Conservation (phyloP, 2,888 invertebrate species). For the Acleris laterana region DNA sequence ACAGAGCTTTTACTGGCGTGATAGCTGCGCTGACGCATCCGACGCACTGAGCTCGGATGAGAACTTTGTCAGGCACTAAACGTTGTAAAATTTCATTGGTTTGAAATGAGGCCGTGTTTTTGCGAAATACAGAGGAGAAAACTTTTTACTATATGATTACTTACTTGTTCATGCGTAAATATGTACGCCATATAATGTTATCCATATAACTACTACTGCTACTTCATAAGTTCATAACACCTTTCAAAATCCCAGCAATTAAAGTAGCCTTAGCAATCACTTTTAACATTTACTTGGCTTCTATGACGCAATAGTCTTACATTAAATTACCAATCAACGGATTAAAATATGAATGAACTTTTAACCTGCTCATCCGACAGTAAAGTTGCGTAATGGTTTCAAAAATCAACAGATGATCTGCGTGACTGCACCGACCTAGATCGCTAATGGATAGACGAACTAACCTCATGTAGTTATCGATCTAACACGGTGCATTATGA, state of each 20-base stretch:
- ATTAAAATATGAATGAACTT: constrained; percentile 14
- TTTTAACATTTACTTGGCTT: background rate
- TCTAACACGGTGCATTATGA: constrained; percentile 6
- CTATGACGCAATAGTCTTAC: constrained; percentile 1
- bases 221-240: background rate
- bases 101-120: too few species aligned
- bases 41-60: background rate
- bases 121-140: too few species aligned
- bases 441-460: constrained; percentile 34
- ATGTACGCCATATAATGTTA: background rate
- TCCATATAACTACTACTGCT: too few species aligned
- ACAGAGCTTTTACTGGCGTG: background rate
- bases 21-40: background rate
- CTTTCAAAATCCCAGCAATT: constrained; percentile 10
- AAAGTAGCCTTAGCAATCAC: background rate
- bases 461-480: background rate
- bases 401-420: constrained; percentile 27
- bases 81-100: background rate
- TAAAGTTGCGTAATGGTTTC: constrained; percentile 20
- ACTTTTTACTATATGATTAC: too few species aligned
- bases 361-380: constrained; percentile 15
- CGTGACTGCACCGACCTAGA: constrained; percentile 45
- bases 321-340: constrained; percentile 25
- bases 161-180: too few species aligned
- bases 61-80: background rate